Base-by-base conservation (phyloP, 2,113 vertebrate genomes). In the Centropristis striata region DNA sequence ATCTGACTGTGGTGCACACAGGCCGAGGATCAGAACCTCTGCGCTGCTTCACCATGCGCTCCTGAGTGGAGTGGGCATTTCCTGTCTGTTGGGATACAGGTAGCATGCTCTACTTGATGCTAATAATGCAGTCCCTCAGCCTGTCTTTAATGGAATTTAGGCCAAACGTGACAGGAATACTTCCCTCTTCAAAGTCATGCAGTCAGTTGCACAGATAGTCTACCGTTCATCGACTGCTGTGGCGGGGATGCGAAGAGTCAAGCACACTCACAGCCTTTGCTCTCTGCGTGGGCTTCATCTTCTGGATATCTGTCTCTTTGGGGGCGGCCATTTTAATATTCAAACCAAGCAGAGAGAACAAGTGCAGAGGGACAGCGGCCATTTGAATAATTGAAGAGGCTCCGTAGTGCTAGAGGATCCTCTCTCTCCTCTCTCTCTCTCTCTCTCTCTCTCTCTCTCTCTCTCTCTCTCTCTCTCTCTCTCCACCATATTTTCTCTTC, bases 331-430 rank as follows among this genome's bases (percentile, higher is more conserved):
- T 93, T 92, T 94, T 90, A 93, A 92, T 92, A 94, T 94, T 93
- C 91, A 92, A 94, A 87, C 82, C 88, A 87, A 90, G 86, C 87
- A 84, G 86, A 83, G 85, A 86, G 91, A 93, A 94, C 90, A 93
- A 93, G 93, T 93, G 89, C 92, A 90, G 83, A 88, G 90, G 92
- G 90, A 92, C 89, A 86, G 90, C 78, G 79, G 69, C 83, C 90
- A 92, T 90, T 86, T 94, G 88, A 95, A 95, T 94, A 93, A 94
- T 94, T 94, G 88, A 95, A 92, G 83, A 91, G 84, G 83, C 90
- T 90, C 66, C 20, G 53, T 87, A 84, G 80, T 57, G 86, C 85
- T 79, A 80, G 78, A 88, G 87, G 85, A 90, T 84, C 82, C 65
- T 80, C 75, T 81, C 87, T 84, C 71, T 60, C 51, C 78, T 69